phyloP scores from a whole-genome alignment of 1,140 invertebrate genomes.

The Drosophila aff. region DNA sequence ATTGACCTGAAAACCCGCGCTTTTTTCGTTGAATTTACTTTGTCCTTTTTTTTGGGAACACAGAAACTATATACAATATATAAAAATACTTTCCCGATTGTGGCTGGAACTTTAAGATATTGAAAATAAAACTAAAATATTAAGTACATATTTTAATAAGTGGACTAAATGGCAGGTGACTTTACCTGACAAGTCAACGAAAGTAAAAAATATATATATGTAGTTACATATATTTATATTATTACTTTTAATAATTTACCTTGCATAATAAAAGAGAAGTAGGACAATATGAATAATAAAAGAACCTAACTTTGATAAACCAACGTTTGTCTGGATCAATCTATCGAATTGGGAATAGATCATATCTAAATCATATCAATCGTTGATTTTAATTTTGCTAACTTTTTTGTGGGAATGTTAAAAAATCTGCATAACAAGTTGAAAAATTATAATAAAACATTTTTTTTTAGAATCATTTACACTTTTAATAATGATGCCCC shows the following conservation, averaged over 20 bases:
- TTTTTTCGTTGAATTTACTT: slow-evolving; percentile 17
- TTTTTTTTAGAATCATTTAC: too few relatives aligned
- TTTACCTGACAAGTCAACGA: not conserved
- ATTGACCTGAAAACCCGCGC: slow-evolving; percentile 68
- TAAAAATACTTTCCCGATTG: not conserved
- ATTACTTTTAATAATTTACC: not conserved
- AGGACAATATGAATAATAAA: not conserved
- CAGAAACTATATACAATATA: not conserved
- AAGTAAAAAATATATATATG: not conserved
- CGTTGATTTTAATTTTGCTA: too few relatives aligned
- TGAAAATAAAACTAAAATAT: not conserved
- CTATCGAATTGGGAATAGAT: too few relatives aligned
- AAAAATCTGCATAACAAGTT: too few relatives aligned
- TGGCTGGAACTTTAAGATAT: not conserved
- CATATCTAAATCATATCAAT: too few relatives aligned
- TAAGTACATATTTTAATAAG: too few relatives aligned
- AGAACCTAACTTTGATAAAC: not conserved
- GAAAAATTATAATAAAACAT: too few relatives aligned
- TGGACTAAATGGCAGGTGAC: not conserved
- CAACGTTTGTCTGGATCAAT: too few relatives aligned
- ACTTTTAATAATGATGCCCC: too few relatives aligned
- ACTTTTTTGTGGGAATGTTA: too few relatives aligned
- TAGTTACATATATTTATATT: not conserved
- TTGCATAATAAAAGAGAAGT: not conserved
- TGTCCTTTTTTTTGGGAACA: not conserved